These are phyloP conservation scores for Percina caprodes DNA, from an alignment of 2,113 vertebrate genomes.

Conservation along the genomic window DNA sequence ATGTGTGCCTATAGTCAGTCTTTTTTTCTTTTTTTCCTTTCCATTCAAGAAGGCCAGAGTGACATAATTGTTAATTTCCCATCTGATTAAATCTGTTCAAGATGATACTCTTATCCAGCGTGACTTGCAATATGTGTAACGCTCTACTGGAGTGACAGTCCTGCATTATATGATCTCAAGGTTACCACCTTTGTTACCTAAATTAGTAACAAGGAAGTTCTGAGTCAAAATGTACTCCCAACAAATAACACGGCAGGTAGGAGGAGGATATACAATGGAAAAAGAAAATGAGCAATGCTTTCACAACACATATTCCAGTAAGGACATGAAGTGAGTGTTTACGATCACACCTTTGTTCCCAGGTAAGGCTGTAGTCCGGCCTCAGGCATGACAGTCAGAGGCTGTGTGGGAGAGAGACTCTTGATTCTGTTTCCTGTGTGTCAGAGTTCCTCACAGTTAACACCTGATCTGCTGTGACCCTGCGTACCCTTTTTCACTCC, in stretches of 20 bases:
- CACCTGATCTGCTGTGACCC: too few relatives aligned
- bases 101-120: neutral
- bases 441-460: neutral
- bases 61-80: neutral
- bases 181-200: neutral
- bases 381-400: neutral
- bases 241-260: neutral
- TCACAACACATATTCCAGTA: slow-evolving; percentile 33
- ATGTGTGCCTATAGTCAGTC: neutral
- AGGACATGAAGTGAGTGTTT: neutral
- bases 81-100: neutral
- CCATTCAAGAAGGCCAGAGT: neutral
- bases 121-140: neutral
- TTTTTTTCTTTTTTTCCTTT: too few relatives aligned
- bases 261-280: neutral
- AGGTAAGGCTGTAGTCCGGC: neutral
- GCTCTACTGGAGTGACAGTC: neutral
- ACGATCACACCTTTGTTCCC: slow-evolving; percentile 35
- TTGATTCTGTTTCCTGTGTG: neutral
- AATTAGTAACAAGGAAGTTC: slow-evolving; percentile 50
- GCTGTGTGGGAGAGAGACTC: neutral
- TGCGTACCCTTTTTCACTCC: too few relatives aligned
- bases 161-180: neutral
- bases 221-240: slow-evolving; percentile 1
- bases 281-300: slow-evolving; percentile 26